A percentile compares a stretch with the other conserved stretches of the same genome.
Conservation (phyloP, 2,797 vertebrate species). For the Anguilla megastoma region DNA sequence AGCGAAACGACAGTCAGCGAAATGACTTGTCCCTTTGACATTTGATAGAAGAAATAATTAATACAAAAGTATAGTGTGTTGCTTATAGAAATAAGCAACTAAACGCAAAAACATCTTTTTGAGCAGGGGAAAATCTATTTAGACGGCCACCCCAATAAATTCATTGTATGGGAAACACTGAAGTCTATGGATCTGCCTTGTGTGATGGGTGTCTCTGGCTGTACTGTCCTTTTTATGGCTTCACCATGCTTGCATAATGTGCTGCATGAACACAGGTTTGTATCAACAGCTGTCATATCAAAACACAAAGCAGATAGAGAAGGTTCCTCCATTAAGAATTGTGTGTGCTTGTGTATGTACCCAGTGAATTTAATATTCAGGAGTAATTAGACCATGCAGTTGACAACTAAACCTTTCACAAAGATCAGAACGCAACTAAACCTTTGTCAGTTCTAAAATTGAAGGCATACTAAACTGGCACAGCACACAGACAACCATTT, state of each 20-base stretch:
- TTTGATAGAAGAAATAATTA: too few species aligned
- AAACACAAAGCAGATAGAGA: not conserved
- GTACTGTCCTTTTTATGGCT: not conserved
- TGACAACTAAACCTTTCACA: not conserved
- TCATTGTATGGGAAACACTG: too few species aligned
- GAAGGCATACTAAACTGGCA: not conserved
- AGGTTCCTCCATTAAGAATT: not conserved
- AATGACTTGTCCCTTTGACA: too few species aligned
- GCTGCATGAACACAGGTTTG: not conserved
- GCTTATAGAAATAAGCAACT: too few species aligned
- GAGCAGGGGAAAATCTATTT: too few species aligned
- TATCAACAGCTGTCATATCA: not conserved
- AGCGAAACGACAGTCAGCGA: too few species aligned
- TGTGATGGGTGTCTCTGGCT: too few species aligned
- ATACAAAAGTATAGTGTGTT: too few species aligned
- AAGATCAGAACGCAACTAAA: not conserved
- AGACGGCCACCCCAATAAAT: too few species aligned
- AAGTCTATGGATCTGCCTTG: too few species aligned
- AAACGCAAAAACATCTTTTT: too few species aligned
- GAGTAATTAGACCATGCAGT: not conserved
- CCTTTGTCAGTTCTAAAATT: not conserved
- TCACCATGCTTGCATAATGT: not conserved
- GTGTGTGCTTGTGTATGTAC: not conserved
- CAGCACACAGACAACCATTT: not conserved
- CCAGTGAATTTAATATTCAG: not conserved